Evolutionary conservation across 2,797 vertebrate genomes (phyloP), one percentile per base, ranked within the genome.

Genomic region (Enteromius unitaeniatus): DNA sequence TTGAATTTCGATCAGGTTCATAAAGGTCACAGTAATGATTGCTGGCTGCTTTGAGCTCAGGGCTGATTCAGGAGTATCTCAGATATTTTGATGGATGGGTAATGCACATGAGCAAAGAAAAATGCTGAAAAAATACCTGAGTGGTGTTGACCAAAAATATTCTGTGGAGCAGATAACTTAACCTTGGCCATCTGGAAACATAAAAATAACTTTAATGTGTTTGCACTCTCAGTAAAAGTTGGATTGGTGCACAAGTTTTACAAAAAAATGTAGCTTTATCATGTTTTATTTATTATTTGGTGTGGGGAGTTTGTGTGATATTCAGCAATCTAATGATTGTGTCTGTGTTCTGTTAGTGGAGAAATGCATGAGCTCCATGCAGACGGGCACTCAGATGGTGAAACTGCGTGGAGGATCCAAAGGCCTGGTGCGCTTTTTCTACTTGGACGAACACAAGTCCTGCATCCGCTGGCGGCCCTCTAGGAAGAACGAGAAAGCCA

Each of bases 381-480:
- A 99, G 90, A 93, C 95, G 0, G 98, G 98, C 7, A 97, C 96
- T 31, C 98, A 98, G 92, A 98, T 99, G 98, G 95, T 99, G 93
- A 99, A 99, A 88, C 97, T 99, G 6, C 96, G 98, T 0, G 97
- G 98, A 0, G 90, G 97, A 62, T 96, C 97, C 92, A 99, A 97
- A 91, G 97, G 98, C 31, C 92, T 99, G 81, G 96, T 96, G 60
- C 96, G 98, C 6, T 97, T 96, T 93, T 99, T 98, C 89, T 99
- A 93, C 91, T 88, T 99, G 93, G 98, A 99, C 1, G 96, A 99
- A 34, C 97, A 99, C 91, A 98, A 97, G 89, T 98, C 97, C 10
- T 99, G 97, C 86, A 96, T 99, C 88, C 96, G 98, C 88, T 99
- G 98, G 98, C 94, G 97, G 87, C 98, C 98, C 0, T 99, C 98